Percentiles rank a stretch among this genome's conserved stretches.
Conservation (phyloP, 2,888 invertebrate species). For the Dasysyrphus albostriatus region DNA sequence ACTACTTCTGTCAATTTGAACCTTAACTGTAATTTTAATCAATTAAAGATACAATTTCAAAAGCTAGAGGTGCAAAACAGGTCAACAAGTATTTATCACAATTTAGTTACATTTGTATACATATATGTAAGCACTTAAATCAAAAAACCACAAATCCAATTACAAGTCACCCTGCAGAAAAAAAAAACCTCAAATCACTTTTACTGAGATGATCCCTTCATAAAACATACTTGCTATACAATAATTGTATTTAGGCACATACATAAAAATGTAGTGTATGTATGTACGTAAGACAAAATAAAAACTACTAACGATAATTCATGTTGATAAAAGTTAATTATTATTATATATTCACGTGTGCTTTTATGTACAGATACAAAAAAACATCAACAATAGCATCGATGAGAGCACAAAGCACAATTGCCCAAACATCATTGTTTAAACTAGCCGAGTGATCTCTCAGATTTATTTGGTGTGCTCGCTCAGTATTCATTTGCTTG, state of each 20-base stretch:
- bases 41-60: conserved; percentile 27
- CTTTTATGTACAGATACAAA: conserved; percentile 19
- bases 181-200: not conserved
- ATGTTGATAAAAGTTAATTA: conserved; percentile 66
- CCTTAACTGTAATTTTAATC: conserved; percentile 24
- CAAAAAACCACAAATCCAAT: conserved; percentile 10
- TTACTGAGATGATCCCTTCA: conserved; percentile 23
- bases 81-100: conserved; percentile 32
- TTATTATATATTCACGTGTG: conserved; percentile 63
- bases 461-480: conserved; percentile 34
- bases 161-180: conserved; percentile 38
- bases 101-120: conserved; percentile 9
- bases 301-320: conserved; percentile 59
- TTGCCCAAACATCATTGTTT: conserved; percentile 65
- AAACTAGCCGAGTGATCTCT: conserved; percentile 44
- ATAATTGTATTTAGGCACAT: too few relatives aligned
- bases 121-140: not conserved
- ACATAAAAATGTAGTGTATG: too few relatives aligned
- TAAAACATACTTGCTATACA: not conserved
- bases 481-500: conserved; percentile 54
- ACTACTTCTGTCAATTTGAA: conserved; percentile 19
- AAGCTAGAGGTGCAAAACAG: conserved; percentile 32
- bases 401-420: conserved; percentile 21
- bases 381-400: not conserved
- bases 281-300: not conserved